These are phyloP conservation scores for Ypsolopha sequella DNA, from an alignment of 2,888 invertebrate genomes.

Conservation along the genomic window DNA sequence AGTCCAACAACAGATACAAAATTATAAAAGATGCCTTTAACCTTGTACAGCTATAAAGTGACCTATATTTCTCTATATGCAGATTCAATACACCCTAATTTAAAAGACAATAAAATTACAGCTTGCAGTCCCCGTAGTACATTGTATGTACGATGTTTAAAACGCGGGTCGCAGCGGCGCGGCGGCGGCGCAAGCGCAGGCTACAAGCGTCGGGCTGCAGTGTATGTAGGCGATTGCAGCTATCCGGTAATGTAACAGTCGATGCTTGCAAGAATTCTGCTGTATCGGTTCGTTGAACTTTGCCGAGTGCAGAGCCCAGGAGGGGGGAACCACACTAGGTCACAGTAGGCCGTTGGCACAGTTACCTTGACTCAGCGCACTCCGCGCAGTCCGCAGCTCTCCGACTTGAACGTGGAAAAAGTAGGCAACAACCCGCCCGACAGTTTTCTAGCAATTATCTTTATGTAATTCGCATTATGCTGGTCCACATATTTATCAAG, in stretches of 20 bases:
- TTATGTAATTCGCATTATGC: constrained; percentile 22
- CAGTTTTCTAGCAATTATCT: constrained; percentile 31
- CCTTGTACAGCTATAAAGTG: too few relatives aligned
- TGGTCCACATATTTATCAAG: constrained; percentile 8
- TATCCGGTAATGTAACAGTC: constrained; percentile 68
- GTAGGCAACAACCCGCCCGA: constrained; percentile 33
- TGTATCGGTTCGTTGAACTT: constrained; percentile 61
- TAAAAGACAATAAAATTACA: too few relatives aligned
- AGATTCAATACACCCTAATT: too few relatives aligned
- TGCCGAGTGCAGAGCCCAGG: constrained; percentile 64
- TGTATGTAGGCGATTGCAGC: constrained; percentile 39
- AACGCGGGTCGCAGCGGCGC: not conserved
- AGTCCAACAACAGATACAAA: too few relatives aligned
- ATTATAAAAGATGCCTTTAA: too few relatives aligned
- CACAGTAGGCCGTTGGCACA: constrained; percentile 66
- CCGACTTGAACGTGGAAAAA: constrained; percentile 31
- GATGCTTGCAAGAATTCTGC: constrained; percentile 66
- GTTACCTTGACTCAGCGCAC: constrained; percentile 67
- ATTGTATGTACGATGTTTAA: not conserved
- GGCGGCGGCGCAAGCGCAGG: not conserved
- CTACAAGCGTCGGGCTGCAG: not conserved
- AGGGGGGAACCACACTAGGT: constrained; percentile 63
- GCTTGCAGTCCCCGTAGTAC: not conserved
- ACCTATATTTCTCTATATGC: too few relatives aligned
- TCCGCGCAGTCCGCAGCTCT: constrained; percentile 28